A percentile compares a stretch with the other conserved stretches of the same genome.
phyloP scores from a whole-genome alignment of 2,797 vertebrate genomes.

The Heliangelus exortis region DNA sequence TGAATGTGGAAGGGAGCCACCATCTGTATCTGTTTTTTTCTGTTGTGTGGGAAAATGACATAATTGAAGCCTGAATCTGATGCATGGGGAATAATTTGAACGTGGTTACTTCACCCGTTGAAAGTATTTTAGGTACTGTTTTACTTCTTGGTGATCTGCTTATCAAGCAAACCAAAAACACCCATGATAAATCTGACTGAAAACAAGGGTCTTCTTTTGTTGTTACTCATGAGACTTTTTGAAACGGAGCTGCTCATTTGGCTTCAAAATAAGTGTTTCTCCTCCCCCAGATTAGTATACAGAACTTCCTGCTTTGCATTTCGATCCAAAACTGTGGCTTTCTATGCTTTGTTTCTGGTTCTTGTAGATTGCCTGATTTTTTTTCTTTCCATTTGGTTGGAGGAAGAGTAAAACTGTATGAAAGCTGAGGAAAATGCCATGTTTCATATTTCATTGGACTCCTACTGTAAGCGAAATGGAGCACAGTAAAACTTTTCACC shows the following conservation, averaged over 20 bases:
- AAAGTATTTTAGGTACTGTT: not conserved
- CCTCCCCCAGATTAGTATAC: not conserved
- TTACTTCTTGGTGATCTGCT: not conserved
- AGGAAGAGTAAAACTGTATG: not conserved
- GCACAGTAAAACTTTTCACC: not conserved
- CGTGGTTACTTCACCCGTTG: not conserved
- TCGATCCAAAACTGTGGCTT: slow-evolving; percentile 11
- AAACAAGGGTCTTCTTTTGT: not conserved
- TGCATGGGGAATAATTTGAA: not conserved
- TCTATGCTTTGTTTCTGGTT: not conserved
- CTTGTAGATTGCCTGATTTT: not conserved
- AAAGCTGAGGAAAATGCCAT: not conserved
- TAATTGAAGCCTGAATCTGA: not conserved
- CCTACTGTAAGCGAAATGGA: not conserved
- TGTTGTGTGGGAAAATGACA: not conserved
- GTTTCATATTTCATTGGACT: not conserved
- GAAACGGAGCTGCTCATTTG: not conserved
- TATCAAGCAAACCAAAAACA: not conserved
- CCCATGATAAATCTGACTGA: not conserved
- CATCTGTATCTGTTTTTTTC: not conserved
- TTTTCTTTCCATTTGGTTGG: not conserved
- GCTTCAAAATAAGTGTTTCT: not conserved
- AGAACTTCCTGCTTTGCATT: not conserved
- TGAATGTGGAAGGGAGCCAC: not conserved
- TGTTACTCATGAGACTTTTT: not conserved